A percentile compares a stretch with the other conserved stretches of the same genome.
These are phyloP conservation scores for Staurois parvus DNA, from an alignment of 2,797 vertebrate genomes.

Conservation along the genomic window DNA sequence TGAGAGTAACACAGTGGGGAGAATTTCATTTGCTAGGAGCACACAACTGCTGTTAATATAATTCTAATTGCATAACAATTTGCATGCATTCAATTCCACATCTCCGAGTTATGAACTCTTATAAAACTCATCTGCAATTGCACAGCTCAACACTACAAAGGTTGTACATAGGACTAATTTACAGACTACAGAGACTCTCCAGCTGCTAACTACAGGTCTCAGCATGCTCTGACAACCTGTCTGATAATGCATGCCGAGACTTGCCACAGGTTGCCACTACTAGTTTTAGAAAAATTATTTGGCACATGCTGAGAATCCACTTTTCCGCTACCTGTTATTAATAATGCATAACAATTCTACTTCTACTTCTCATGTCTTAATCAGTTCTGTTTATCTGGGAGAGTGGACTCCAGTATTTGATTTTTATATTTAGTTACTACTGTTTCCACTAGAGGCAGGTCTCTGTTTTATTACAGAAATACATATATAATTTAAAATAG, in stretches of 20 bases:
- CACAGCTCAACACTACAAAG: not conserved
- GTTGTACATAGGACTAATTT: not conserved
- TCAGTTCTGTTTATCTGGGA: not conserved
- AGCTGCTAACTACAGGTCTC: not conserved
- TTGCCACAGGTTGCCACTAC: too few relatives aligned
- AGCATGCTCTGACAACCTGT: not conserved
- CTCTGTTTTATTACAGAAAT: too few relatives aligned
- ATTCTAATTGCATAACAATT: slow-evolving; percentile 6
- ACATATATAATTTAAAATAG: too few relatives aligned
- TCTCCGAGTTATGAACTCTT: not conserved
- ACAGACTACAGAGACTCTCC: not conserved
- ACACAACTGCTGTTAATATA: not conserved
- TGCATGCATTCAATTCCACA: not conserved
- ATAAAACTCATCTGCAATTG: not conserved
- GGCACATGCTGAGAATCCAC: not conserved
- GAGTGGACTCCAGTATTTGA: not conserved
- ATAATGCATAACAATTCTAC: not conserved
- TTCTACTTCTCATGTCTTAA: not conserved
- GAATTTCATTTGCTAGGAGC: slow-evolving; percentile 2
- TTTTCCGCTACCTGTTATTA: not conserved
- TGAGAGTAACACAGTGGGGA: slow-evolving; percentile 7
- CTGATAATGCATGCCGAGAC: too few relatives aligned
- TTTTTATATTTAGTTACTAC: not conserved
- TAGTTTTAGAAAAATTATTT: not conserved
- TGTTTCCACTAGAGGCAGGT: too few relatives aligned